Base-by-base conservation (phyloP, 2,888 invertebrate species). In the Steinernema hermaphroditum region DNA sequence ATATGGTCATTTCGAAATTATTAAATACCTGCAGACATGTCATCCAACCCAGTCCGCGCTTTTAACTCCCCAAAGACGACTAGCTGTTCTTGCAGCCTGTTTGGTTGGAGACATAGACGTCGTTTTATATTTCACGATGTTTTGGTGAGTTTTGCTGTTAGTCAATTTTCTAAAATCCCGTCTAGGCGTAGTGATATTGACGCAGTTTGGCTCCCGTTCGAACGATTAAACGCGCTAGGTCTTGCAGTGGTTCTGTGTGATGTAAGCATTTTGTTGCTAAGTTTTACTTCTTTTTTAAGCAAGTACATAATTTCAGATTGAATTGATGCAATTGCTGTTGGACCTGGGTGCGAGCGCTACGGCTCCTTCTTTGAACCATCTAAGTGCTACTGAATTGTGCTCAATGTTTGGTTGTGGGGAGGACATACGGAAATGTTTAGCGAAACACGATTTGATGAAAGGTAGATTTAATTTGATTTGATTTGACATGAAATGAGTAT, bases 181-280 rank as follows among this genome's bases (percentile, higher is more conserved):
- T 46, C 16, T n/a, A 62, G 62, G 62, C 29, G 62, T 16, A 62
- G 62, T 29, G 62, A 62, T 32, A 62, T 62, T 32, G 62, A 62
- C 62, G 16, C 22, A 14, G 19, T 16, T 27, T 62, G 62, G 62
- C 32, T 16, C 27, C 16, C 16, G 14, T 62, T 62, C 62, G 62
- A 32, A 19, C 14, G 29, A 9, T 4, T 62, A 2, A 62, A 62
- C 62, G 29, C 62, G 12, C 62, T 62, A 2, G 62, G 62, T 8
- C 27, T 62, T 14, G 62, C 62, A 16, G 62, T 46, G n/a, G 6
- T 46, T 19, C 6, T 46, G n/a, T 4, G n/a, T 6, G 16, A 46
- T 19, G 46, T 46, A 19, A 4, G 37, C 2, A 19, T 46, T 6
- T 19, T 6, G n/a, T 46, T 46, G 46, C 16, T 4, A 9, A 46